Percentiles rank a stretch among this genome's conserved stretches.
Conservation (phyloP, 92 coral and sea anemone species). For the Palythoa grandiflora region DNA sequence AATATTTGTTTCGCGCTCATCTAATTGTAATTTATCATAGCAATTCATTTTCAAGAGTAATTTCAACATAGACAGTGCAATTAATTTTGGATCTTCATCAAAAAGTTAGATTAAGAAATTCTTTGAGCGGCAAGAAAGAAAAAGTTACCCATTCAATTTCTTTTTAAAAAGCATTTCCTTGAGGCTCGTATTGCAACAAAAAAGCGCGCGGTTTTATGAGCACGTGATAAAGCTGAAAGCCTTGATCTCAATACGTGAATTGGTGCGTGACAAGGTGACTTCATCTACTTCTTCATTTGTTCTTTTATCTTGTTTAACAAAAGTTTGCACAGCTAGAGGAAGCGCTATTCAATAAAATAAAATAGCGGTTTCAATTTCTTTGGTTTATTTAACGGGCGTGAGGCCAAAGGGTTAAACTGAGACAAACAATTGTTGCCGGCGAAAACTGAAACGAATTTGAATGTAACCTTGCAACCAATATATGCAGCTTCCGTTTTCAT, state of each 20-base stretch:
- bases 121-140: background rate
- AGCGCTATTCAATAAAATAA: too few relatives aligned
- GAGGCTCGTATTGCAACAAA: background rate
- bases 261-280: too few relatives aligned
- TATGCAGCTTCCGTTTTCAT: background rate
- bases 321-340: too few relatives aligned
- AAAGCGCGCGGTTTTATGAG: background rate
- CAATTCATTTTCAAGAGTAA: background rate
- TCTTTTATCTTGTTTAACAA: too few relatives aligned
- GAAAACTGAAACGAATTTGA: background rate
- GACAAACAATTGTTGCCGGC: background rate
- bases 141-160: background rate
- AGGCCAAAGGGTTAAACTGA: background rate
- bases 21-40: background rate
- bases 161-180: background rate
- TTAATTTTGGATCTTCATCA: background rate
- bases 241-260: background rate
- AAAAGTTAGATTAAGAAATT: too few relatives aligned
- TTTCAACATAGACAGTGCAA: background rate
- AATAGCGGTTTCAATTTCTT: background rate
- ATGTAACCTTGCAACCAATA: background rate
- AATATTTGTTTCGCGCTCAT: slow-evolving; percentile 18
- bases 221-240: background rate
- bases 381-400: background rate
- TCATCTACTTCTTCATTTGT: too few relatives aligned